Conservation (phyloP, 1,140 invertebrate species). For the Zaprionus camerounensis region DNA sequence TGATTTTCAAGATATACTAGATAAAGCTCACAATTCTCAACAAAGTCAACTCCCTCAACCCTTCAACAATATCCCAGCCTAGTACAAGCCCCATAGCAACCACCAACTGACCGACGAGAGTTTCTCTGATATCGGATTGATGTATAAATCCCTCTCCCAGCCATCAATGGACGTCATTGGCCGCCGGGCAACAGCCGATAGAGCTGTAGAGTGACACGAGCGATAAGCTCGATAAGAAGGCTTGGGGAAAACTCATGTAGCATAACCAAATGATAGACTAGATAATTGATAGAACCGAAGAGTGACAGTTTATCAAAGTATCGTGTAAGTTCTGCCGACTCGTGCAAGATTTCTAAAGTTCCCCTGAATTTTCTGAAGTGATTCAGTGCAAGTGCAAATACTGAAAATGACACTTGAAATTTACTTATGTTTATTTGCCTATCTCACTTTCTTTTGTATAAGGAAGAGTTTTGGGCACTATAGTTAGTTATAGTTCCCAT, state of each 20-base stretch:
- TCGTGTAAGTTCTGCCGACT: slow-evolving; percentile 4
- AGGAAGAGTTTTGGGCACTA: too few relatives aligned
- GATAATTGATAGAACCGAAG: slow-evolving; percentile 43
- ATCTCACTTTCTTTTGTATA: too few relatives aligned
- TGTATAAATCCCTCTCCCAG: slow-evolving; percentile 35
- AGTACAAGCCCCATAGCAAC: slow-evolving; percentile 59
- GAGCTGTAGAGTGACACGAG: slow-evolving; percentile 27
- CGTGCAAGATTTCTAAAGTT: background rate
- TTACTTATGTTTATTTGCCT: too few relatives aligned
- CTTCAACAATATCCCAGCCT: slow-evolving; percentile 17
- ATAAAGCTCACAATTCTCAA: slow-evolving; percentile 7
- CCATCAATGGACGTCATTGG: slow-evolving; percentile 29
- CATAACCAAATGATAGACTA: slow-evolving; percentile 57
- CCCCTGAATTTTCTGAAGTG: too few relatives aligned
- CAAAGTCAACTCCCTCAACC: slow-evolving; percentile 1
- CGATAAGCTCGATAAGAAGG: slow-evolving; percentile 58
- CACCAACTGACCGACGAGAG: background rate
- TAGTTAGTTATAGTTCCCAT: too few relatives aligned
- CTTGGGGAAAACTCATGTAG: slow-evolving; percentile 57
- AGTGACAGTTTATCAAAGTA: slow-evolving; percentile 59
- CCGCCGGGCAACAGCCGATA: slow-evolving; percentile 34
- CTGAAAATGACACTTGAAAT: too few relatives aligned
- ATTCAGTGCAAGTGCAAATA: too few relatives aligned
- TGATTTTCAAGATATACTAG: slow-evolving; percentile 10
- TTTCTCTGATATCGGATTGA: slow-evolving; percentile 44